Evolutionary conservation across 2,888 invertebrate genomes (phyloP), one percentile per base, ranked within the genome.

Genomic region (Toxonevra muliebris): DNA sequence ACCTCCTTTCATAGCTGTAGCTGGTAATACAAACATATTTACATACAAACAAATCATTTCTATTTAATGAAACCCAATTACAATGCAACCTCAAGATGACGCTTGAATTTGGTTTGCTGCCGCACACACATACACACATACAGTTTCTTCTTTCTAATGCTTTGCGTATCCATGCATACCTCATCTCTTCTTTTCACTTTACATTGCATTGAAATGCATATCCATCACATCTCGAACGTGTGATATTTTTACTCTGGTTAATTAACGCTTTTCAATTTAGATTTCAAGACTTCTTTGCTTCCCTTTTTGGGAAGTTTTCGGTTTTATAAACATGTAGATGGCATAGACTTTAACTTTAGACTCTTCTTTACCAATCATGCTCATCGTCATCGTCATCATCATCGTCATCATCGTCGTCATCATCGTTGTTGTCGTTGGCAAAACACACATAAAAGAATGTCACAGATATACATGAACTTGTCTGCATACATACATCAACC

Each of bases 221-320:
- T 48, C 30, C 48, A 48, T 48, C 15, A 10, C 48, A 48, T 7
- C 55, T 43, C 48, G 61, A 64, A 65, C 72, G 72, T 72, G 72
- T 65, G 60, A 70, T 59, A 63, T 66, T 72, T 63, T 65, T 52
- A 61, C 42, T 69, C 69, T 48, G 65, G 65, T 72, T 72, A 72
- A 72, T 72, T 72, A 70, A 70, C 72, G 70, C 70, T 66, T 67
- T 57, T 57, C 40, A 20, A 9, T 20, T 10, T 30, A 11, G 10
- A 57, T 57, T 20, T 48, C 15, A 13, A n/a, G 48, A 30, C 30
- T 30, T 48, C 48, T 13, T 9, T 48, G 48, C 48, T 13, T 48
- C 11, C 15, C 11, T 48, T n/a, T 48, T 48, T 48, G 15, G 48
- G 15, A 48, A 15, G n/a, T 13, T 15, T 48, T 48, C 48, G 48